Conservation (phyloP, 37 sponge, comb jelly and placozoan species). For the Dysidea cf. avara region DNA sequence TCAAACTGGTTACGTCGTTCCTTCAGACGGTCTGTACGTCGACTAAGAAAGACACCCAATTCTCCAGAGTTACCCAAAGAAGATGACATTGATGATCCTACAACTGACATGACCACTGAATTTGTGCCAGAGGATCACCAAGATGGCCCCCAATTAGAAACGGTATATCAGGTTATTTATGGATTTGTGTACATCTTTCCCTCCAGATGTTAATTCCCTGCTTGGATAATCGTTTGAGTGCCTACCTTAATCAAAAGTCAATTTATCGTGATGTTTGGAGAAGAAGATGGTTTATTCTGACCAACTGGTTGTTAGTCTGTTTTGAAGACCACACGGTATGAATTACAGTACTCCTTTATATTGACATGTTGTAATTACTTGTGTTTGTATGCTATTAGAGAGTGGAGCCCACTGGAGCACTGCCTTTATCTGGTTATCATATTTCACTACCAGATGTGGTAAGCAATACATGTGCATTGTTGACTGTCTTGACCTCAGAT, state of each 20-base stretch:
- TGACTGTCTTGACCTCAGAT: neutral
- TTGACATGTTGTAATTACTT: neutral
- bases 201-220: slow-evolving; percentile 16
- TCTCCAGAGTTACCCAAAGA: too few species aligned
- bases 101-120: too few species aligned
- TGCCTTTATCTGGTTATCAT: slow-evolving; percentile 35
- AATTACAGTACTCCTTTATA: neutral
- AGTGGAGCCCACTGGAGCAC: slow-evolving; percentile 37
- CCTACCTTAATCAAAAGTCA: slow-evolving; percentile 36
- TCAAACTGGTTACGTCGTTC: too few species aligned
- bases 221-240: slow-evolving; percentile 32
- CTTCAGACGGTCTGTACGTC: too few species aligned
- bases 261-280: slow-evolving; percentile 25
- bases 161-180: neutral
- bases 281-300: slow-evolving; percentile 58
- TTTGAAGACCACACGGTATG: slow-evolving; percentile 35
- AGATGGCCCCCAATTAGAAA: too few species aligned
- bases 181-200: neutral
- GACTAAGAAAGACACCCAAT: too few species aligned
- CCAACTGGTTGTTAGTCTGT: slow-evolving; percentile 39
- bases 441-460: slow-evolving; percentile 21
- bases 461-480: neutral
- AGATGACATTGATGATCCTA: too few species aligned
- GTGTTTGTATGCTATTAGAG: neutral
- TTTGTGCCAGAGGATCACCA: too few species aligned